Base-by-base conservation (phyloP, 2,113 vertebrate species). In the Daphoenositta chrysoptera region DNA sequence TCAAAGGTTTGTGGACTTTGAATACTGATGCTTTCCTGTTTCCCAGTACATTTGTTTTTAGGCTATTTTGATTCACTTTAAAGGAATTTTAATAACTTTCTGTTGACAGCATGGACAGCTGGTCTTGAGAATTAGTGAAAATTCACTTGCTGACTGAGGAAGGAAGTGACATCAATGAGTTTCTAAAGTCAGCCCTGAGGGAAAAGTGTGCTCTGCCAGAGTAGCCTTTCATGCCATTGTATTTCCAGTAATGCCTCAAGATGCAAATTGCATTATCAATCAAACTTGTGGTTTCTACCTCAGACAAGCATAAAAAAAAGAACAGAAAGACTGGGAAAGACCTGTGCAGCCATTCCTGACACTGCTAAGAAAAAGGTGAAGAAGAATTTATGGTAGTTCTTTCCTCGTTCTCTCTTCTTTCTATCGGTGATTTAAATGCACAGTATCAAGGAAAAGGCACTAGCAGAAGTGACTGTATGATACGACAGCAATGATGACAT, bases 21-120 rank as follows among this genome's bases (percentile, higher is more conserved):
- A 98, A 98, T 98, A 98, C 98, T 98, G 98, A 98, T 98, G 98
- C 98, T 98, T 98, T 98, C 98, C 98, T 98, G 98, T 98, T 98
- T 98, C 98, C 97, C 96, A 98, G 95, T 98, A 97, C 97, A 98
- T 98, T 98, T 98, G 98, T 98, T 98, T 98, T 98, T 97, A 98
- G 98, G 98, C 98, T 98, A 98, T 98, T 98, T 98, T 98, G 97
- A 98, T 98, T 98, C 98, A 98, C 98, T 98, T 98, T 98, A 98
- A 98, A 98, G 97, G 98, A 98, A 98, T 98, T 98, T 98, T 98
- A 98, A 98, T 98, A 98, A 98, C 98, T 98, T 98, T 98, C 94
- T 98, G 98, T 98, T 98, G 98, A 98, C 98, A 98, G 97, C 98
- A 97, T 82, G 98, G 98, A 98, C 98, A 98, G 98, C 98, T 98